Percentiles rank a stretch among this genome's conserved stretches.
These are phyloP conservation scores for Epistrophella euchroma DNA, from an alignment of 2,888 invertebrate genomes.

Conservation along the genomic window DNA sequence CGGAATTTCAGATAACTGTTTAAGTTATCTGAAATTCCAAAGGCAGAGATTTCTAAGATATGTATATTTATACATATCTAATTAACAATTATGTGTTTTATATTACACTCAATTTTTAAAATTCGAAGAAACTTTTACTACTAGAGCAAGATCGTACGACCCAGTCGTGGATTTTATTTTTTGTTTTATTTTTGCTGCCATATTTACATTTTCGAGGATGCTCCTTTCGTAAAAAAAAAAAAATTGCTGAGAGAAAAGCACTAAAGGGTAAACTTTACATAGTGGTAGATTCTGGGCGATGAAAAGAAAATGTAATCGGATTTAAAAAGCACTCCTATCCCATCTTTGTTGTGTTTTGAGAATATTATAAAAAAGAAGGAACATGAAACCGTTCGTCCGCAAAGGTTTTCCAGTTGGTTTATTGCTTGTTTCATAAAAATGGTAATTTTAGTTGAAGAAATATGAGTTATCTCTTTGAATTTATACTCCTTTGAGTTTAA, in stretches of 20 bases:
- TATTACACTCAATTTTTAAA: no score
- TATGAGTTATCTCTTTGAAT: slow-evolving; percentile 46
- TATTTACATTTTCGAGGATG: slow-evolving; percentile 35
- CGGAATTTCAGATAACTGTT: no score
- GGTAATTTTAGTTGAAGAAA: slow-evolving; percentile 46
- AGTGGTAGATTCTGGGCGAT: slow-evolving; percentile 29
- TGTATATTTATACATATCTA: no score
- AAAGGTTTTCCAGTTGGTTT: slow-evolving; percentile 56
- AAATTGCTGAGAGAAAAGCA: slow-evolving; percentile 10
- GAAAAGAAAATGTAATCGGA: slow-evolving; percentile 50
- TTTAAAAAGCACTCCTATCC: slow-evolving; percentile 35
- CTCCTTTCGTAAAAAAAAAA: slow-evolving; percentile 6
- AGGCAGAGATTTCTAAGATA: no score
- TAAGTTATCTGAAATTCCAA: no score
- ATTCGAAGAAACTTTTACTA: no score
- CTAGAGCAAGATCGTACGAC: no score
- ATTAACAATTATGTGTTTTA: no score
- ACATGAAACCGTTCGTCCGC: slow-evolving; percentile 50
- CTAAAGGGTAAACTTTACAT: slow-evolving; percentile 24
- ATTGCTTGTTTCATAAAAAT: slow-evolving; percentile 47
- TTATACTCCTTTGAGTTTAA: slow-evolving; percentile 6
- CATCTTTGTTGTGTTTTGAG: slow-evolving; percentile 13
- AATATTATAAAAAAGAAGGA: slow-evolving; percentile 14
- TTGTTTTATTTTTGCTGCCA: slow-evolving; percentile 2
- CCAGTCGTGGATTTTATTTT: no score